phyloP scores from a whole-genome alignment of 2,797 vertebrate species.

The Hemibagrus guttatus region DNA sequence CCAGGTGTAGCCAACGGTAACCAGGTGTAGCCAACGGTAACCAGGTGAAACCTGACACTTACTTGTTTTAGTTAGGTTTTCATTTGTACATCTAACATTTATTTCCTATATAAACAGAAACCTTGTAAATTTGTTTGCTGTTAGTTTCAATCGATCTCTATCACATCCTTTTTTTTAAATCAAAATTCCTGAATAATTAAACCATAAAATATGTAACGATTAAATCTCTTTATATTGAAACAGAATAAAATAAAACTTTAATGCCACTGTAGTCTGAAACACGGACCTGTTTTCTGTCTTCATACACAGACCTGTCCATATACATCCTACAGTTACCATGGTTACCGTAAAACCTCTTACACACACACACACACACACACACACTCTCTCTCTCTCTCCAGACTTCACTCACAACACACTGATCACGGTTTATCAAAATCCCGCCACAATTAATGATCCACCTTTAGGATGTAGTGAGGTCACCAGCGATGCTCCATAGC shows the following conservation, averaged over 20 bases:
- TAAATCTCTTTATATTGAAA: background rate
- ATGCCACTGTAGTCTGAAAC: too few relatives aligned
- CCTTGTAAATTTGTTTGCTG: too few relatives aligned
- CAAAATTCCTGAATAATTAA: too few relatives aligned
- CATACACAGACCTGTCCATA: background rate
- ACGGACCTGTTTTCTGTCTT: too few relatives aligned
- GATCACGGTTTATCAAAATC: background rate
- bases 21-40: too few relatives aligned
- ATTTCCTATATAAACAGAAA: background rate
- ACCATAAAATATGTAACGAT: background rate
- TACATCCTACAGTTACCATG: background rate
- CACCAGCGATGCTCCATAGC: background rate
- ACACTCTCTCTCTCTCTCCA: too few relatives aligned
- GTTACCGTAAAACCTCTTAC: background rate
- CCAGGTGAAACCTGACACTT: background rate
- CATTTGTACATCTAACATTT: background rate
- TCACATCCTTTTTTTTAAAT: too few relatives aligned
- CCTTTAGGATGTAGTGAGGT: background rate
- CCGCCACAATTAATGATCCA: background rate
- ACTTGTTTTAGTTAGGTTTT: background rate
- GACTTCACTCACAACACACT: background rate
- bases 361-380: too few relatives aligned
- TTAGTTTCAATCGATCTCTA: too few relatives aligned
- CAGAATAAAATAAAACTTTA: background rate
- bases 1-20: too few relatives aligned